Evolutionary conservation across 2,113 vertebrate genomes (phyloP), one percentile per base, ranked within the genome.

Genomic region (Anarrhichthys ocellatus): DNA sequence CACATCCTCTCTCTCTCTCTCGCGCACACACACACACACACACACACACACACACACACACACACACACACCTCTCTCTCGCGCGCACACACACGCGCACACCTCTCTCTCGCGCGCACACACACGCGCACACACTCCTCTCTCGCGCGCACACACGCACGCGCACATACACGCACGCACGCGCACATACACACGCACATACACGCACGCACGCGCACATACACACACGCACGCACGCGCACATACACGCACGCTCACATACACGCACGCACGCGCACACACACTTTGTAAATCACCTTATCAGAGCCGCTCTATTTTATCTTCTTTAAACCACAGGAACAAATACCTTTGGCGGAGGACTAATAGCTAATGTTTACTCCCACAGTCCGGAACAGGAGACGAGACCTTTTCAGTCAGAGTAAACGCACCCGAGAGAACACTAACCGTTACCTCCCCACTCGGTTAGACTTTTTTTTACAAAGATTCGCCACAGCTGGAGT

Each of bases 311-410:
- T 67, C 13, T 38, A 7, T 11, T 44, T 71, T 8, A 68, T 69
- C 17, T 50, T 27, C n/a, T 54, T 38, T 52, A 48, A 3, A 72
- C 58, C 66, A 38, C 70, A 64, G 15, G 48, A 72, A 10, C 18
- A 56, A 50, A 36, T 44, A 68, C 1, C 42, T 32, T 38, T 61
- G 65, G 58, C 65, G 72, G 72, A 20, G 32, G 9, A 15, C 8
- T 59, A 61, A 34, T 34, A 32, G 22, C 73, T 58, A 69, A 10
- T 34, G 32, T 38, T 50, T 22, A 59, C 71, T 62, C 46, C 42
- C 73, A 66, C 59, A 61, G 32, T 27, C 72, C 18, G 34, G 14
- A 70, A 80, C 8, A 29, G 24, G 48, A 79, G 74, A 56, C 52
- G 46, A 59, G 24, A 9, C 40, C 18, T 75, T 48, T 15, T 36